Base-by-base conservation (phyloP, 2,113 vertebrate genomes). In the Cathartes aura region DNA sequence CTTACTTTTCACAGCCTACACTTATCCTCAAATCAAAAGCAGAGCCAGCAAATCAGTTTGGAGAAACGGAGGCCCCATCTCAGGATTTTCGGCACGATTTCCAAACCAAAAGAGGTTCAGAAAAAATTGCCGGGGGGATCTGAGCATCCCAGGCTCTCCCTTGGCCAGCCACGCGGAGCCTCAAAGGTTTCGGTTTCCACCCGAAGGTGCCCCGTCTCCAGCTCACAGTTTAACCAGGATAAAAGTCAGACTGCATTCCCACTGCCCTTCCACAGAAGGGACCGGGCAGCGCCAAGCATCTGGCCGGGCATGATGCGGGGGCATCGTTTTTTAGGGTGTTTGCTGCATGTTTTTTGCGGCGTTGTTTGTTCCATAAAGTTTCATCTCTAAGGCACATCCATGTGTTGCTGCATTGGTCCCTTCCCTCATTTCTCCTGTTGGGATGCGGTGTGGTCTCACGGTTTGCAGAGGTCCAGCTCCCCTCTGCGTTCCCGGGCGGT, bases 291-390 rank as follows among this genome's bases (percentile, higher is more conserved):
- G 3, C 34, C 2, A 5, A 81, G 58, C 42, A 87, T 5, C 59
- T 3, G 1, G 15, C n/a, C 4, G 0, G 30, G 34, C 48, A 21
- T 1, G 0, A 26, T 13, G 36, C 1, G 1, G 24, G 66, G 56
- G 6, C 30, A 36, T 7, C 0, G 0, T 16, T 53, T 36, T 6
- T 6, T 3, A n/a, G n/a, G 32, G 8, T 12, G 6, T 68, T 79
- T 55, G 26, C 58, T 68, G 21, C 17, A 1, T 1, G 5, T 27
- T 2, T 52, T 78, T 56, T 8, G 52, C 26, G 36, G 24, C 14
- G 2, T 9, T 36, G 6, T 7, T 58, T 58, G 9, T 30, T 53
- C 70, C 71, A 60, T 58, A 56, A 64, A 72, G 34, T 40, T 82
- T 73, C 13, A 63, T 9, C 47, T 60, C 66, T 27, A 36, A 27